These are phyloP conservation scores for Myioborus melanocephalus DNA, from an alignment of 2,797 vertebrate genomes.

Conservation along the genomic window DNA sequence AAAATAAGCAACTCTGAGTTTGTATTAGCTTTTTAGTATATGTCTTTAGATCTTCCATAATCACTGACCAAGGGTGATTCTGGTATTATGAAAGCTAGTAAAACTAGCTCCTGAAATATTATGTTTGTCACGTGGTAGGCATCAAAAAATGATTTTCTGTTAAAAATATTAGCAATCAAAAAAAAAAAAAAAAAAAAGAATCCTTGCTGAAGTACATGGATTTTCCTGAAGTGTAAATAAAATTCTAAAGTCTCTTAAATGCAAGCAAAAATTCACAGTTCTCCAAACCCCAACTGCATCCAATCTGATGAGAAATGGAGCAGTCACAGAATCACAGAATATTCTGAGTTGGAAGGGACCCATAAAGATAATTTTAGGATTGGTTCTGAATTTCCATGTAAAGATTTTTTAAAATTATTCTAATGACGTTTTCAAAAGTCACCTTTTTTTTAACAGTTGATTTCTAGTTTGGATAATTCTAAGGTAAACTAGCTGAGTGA, in stretches of 20 bases:
- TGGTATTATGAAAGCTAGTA: background rate
- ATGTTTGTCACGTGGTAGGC: background rate
- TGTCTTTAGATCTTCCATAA: background rate
- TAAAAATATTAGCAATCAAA: background rate
- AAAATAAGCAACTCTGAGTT: background rate
- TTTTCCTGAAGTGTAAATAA: background rate
- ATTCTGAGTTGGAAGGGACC: background rate
- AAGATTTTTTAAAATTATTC: accelerated
- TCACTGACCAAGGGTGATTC: background rate
- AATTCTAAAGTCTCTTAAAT: background rate
- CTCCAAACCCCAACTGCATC: background rate
- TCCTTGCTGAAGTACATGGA: background rate
- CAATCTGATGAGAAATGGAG: background rate
- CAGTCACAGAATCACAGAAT: background rate
- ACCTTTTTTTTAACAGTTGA: background rate
- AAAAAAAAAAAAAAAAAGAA: background rate
- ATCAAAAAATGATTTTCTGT: background rate
- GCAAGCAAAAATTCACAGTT: background rate
- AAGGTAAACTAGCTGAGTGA: background rate
- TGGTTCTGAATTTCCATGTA: background rate
- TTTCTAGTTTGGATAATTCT: background rate
- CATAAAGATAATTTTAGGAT: background rate
- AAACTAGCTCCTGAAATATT: background rate
- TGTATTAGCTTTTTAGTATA: background rate
- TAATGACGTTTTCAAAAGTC: background rate